Base-by-base conservation (phyloP, 2,113 vertebrate genomes). In the Nothoprocta pentlandii region DNA sequence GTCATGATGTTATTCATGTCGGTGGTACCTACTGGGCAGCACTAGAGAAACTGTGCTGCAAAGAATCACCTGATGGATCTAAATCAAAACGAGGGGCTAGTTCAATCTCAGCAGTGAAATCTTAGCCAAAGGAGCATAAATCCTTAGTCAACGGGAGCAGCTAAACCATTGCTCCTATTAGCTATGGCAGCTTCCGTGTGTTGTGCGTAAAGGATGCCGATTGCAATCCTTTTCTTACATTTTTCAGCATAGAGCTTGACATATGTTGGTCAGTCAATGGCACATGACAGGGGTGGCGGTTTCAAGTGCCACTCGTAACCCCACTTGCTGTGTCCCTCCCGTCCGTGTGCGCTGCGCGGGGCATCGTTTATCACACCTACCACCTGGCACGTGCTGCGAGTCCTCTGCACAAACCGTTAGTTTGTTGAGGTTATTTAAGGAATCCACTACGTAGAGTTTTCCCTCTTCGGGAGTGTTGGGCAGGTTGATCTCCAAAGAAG, bases 381-480 rank as follows among this genome's bases (percentile, higher is more conserved):
- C 69, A 98, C 98, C 69, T 63, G 95, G 85, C 1, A 70, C 62
- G 16, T 6, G 91, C 5, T 96, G 95, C 0, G 96, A 95, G 70
- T 80, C 97, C 7, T 74, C 89, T 12, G 94, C 91, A 76, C 97
- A 98, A 86, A 98, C 82, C 36, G 88, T 98, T 20, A 98, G 90
- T 63, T 97, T 98, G 96, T 98, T 98, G 62, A 98, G 93, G 73
- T 98, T 97, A 32, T 98, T 98, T 89, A 98, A 96, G 32, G 98
- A 98, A 93, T 98, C 98, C 62, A 98, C 98, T 22, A 97, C 95
- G 32, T 98, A 98, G 62, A 98, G 98, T 71, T 98, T 98, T 89
- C 97, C 93, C 67, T 98, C 98, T 96, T 97, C 95, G 0, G 88
- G 91, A 28, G 85, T 46, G 58, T 73, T 49, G 2, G 58, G 61